Base-by-base conservation (phyloP, 2,888 invertebrate genomes). In the Pollenia griseotomentosa region DNA sequence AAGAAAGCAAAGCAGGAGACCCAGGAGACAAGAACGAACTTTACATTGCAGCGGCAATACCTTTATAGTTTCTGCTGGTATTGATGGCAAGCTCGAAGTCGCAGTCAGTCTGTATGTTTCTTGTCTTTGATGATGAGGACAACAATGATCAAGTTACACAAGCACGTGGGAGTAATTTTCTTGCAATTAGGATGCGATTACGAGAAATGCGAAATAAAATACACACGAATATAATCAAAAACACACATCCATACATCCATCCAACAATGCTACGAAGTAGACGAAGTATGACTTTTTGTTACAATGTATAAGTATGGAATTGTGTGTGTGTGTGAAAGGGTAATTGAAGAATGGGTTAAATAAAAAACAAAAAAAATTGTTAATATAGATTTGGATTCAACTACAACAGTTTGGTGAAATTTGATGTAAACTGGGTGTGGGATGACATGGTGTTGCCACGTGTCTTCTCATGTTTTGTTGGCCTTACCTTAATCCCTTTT, bases 121-220 rank as follows among this genome's bases (percentile, higher is more conserved):
- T 19, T 68, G 77, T 59, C 83, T 83, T 86, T 86, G 87, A 84
- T 83, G 84, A 83, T 63, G 83, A 68, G 68, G 68, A 83, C 75
- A 51, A 77, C 89, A 90, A 90, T 91, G 93, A 93, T 93, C 93
- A 90, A 91, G 93, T 93, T 93, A 93, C 93, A 84, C 88, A 89
- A 90, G 90, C 93, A 93, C 93, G 93, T 93, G 93, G 92, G 92
- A 92, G 93, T 93, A 93, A 93, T 93, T 93, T 93, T 91, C 90
- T 90, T 92, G 93, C 93, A 93, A 93, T 93, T 93, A 93, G 92
- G 93, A 93, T 93, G 92, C 92, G 92, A 92, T 92, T 92, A 92
- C 92, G 91, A 91, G 92, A 91, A 85, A 92, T 91, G 90, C 85
- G 78, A 80, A 85, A 80, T 75, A 80, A 85, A 85, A 80, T 68